phyloP scores from a whole-genome alignment of 1,140 invertebrate species.

The Antheraea mylitta region DNA sequence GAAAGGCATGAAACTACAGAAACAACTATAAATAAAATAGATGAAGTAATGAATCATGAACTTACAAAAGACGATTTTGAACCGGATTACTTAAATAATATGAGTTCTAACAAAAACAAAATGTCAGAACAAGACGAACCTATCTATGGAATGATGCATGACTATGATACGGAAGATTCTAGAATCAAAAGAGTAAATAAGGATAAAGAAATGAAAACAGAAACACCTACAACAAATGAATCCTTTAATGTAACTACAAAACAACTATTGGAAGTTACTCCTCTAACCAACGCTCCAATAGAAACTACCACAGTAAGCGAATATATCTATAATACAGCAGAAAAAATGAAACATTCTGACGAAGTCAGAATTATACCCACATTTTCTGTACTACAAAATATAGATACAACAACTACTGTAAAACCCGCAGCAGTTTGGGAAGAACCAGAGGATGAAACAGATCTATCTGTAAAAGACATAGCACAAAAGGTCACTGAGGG shows the following conservation, averaged over 20 bases:
- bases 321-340: conserved; percentile 53
- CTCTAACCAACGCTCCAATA: conserved; percentile 17
- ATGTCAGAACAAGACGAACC: conserved; percentile 48
- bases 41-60: conserved; percentile 52
- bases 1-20: conserved; percentile 46
- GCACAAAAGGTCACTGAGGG: conserved; percentile 20
- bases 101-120: conserved; percentile 45
- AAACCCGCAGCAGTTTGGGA: conserved; percentile 69
- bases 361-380: not conserved
- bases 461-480: conserved; percentile 30
- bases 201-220: conserved; percentile 46
- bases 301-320: conserved; percentile 56
- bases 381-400: not conserved
- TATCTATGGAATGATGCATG: conserved; percentile 53
- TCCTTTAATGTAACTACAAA: conserved; percentile 15
- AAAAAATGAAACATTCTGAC: conserved; percentile 16
- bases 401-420: not conserved
- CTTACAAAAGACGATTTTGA: conserved; percentile 60
- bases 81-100: conserved; percentile 64
- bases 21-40: conserved; percentile 38
- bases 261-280: conserved; percentile 22
- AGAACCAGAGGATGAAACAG: conserved; percentile 42
- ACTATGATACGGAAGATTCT: conserved; percentile 62
- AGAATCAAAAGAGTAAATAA: conserved; percentile 63
- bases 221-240: conserved; percentile 27